Evolutionary conservation across 2,113 vertebrate genomes (phyloP), one percentile per base, ranked within the genome.

Genomic region (Pterocles orientalis): DNA sequence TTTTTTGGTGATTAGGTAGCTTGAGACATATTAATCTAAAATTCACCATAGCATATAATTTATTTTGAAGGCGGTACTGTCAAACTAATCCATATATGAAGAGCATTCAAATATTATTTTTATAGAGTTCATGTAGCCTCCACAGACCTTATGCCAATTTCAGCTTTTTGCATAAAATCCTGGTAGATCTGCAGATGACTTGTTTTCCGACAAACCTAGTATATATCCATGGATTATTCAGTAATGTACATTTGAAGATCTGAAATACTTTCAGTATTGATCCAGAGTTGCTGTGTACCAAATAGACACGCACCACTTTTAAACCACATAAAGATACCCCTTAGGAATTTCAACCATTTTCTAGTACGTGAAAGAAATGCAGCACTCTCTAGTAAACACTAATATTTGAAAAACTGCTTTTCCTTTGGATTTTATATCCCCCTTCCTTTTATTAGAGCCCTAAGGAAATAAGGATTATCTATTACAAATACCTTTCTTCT

Each of bases 241-340:
- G 92, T 98, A 97, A 97, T 96, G 95, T 91, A 96, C 88, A 96
- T 97, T 97, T 98, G 95, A 98, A 97, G 95, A 97, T 96, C 85
- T 96, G 95, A 97, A 95, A 97, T 97, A 97, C 82, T 96, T 97
- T 97, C 90, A 83, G 60, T 97, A 98, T 97, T 98, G 98, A 98
- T 98, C 92, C 86, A 89, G 82, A 94, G 72, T 82, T 92, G 66
- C 90, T 94, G 86, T 84, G 86, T 96, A 97, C 93, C 85, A 97
- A 92, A 96, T 34, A 97, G 90, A 97, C 79, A 66, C 84, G 95
- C 61, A 96, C 87, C 93, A 97, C 95, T 98, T 98, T 96, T 97
- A 97, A 98, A 97, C 93, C 91, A 94, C 96, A 98, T 97, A 89
- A 95, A 94, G 76, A 94, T 95, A 96, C 95, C 92, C 95, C 93